Base-by-base conservation (phyloP, 2,113 vertebrate genomes). In the Tympanuchus pallidicinctus region DNA sequence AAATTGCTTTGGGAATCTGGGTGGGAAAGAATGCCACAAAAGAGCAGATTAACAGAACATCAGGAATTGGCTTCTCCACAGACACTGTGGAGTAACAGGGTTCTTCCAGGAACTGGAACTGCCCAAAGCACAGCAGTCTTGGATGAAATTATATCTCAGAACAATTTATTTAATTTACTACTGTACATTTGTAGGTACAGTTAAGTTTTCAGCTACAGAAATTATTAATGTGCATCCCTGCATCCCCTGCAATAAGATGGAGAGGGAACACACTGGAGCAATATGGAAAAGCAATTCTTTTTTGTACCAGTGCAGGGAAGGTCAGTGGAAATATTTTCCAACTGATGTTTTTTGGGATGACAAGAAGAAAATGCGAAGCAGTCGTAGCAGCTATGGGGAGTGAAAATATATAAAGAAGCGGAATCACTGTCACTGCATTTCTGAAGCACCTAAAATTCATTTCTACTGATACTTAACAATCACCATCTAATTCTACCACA, bases 11-110 rank as follows among this genome's bases (percentile, higher is more conserved):
- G 25, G 45, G 40, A 32, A 32, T 57, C 19, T 19, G 16, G 0
- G 0, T 10, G 30, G 10, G 3, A 48, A 21, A 6, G 50, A 40
- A 24, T 1, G 5, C 3, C 38, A 43, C 25, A 74, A n/a, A n/a
- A 59, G 10, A 19, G 32, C 18, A 11, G 56, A 59, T n/a, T 32
- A 20, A n/a, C 16, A 57, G 18, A 32, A n/a, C 7, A 7, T 13
- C 11, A 5, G 34, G 20, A 32, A 36, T 13, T 6, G 54, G 52
- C 1, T 2, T 24, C 8, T 3, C 10, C 6, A 15, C 60, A 28
- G 6, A 2, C 5, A 36, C 25, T 30, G 45, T 10, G 32, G 36
- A 67, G 6, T 28, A 30, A 52, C 27, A n/a, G 38, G 79, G 47
- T 3, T 86, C 30, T 30, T 67, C 65, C 21, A 66, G 60, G 48